A percentile compares a stretch with the other conserved stretches of the same genome.
Conservation (phyloP, 1,140 invertebrate genomes). For the Plutomurus gul region DNA sequence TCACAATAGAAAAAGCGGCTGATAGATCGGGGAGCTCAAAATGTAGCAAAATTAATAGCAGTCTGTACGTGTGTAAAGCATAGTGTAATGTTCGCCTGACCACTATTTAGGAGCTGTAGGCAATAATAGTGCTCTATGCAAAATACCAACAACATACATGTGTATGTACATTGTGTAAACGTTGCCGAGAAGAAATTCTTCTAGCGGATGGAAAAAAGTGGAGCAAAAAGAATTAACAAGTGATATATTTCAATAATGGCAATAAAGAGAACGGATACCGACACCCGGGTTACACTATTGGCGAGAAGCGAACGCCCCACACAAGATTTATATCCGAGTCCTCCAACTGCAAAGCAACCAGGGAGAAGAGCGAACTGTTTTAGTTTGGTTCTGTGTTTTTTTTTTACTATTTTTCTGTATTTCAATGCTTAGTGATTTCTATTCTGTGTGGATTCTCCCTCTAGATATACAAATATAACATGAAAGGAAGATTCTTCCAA, state of each 20-base stretch:
- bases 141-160: too few relatives aligned
- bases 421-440: background rate
- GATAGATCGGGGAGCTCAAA: too few relatives aligned
- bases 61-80: too few relatives aligned
- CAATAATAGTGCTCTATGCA: too few relatives aligned
- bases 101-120: too few relatives aligned
- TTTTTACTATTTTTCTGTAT: background rate
- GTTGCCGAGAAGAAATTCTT: too few relatives aligned
- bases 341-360: background rate
- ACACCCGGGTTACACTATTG: constrained; percentile 31
- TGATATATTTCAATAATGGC: constrained; percentile 36
- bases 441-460: background rate
- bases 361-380: background rate
- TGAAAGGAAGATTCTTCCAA: background rate
- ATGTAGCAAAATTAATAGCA: too few relatives aligned
- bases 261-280: constrained; percentile 42
- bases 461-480: background rate
- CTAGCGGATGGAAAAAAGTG: constrained; percentile 25
- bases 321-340: constrained; percentile 33
- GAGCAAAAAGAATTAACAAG: constrained; percentile 36
- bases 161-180: too few relatives aligned
- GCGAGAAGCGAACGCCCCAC: constrained; percentile 25
- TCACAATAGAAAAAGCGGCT: too few relatives aligned
- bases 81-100: too few relatives aligned
- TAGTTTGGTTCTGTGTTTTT: background rate